phyloP scores from a whole-genome alignment of 1,140 invertebrate genomes.

The Ceratina australensis region DNA sequence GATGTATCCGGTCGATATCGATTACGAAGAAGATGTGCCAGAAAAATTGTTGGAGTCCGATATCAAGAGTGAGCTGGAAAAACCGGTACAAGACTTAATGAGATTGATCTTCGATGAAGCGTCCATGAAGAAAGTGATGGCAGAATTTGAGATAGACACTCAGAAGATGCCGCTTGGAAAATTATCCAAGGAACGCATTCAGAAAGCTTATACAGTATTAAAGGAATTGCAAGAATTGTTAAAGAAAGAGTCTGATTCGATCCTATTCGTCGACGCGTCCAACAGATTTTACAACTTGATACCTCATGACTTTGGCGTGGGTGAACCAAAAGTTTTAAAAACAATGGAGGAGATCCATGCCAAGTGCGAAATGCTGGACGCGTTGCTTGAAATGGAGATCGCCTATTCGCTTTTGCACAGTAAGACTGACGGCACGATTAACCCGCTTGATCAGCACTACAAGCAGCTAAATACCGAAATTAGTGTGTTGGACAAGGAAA shows the following conservation, averaged over 20 bases:
- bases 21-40: slow-evolving; percentile 85
- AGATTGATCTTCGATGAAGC: slow-evolving; percentile 94
- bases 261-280: slow-evolving; percentile 88
- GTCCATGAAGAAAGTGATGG: slow-evolving; percentile 94
- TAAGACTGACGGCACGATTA: slow-evolving; percentile 78
- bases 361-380: slow-evolving; percentile 96
- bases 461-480: slow-evolving; percentile 93
- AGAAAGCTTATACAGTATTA: slow-evolving; percentile 90
- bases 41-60: slow-evolving; percentile 68
- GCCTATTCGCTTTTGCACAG: slow-evolving; percentile 93
- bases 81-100: slow-evolving; percentile 91
- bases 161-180: slow-evolving; percentile 99
- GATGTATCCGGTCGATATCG: slow-evolving; percentile 95
- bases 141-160: slow-evolving; percentile 97
- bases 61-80: slow-evolving; percentile 85
- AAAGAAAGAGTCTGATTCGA: slow-evolving; percentile 78
- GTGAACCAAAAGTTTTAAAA: slow-evolving; percentile 90
- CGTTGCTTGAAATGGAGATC: slow-evolving; percentile 95
- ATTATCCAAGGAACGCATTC: slow-evolving; percentile 94
- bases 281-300: slow-evolving; percentile 97
- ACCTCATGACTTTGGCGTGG: slow-evolving; percentile 95
- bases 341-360: slow-evolving; percentile 86
- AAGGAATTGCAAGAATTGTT: slow-evolving; percentile 87
- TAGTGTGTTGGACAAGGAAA: slow-evolving; percentile 84
- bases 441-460: slow-evolving; percentile 93